Evolutionary conservation across 2,888 invertebrate species (phyloP), one percentile per base, ranked within the genome.

Genomic region (Germaria angustata): DNA sequence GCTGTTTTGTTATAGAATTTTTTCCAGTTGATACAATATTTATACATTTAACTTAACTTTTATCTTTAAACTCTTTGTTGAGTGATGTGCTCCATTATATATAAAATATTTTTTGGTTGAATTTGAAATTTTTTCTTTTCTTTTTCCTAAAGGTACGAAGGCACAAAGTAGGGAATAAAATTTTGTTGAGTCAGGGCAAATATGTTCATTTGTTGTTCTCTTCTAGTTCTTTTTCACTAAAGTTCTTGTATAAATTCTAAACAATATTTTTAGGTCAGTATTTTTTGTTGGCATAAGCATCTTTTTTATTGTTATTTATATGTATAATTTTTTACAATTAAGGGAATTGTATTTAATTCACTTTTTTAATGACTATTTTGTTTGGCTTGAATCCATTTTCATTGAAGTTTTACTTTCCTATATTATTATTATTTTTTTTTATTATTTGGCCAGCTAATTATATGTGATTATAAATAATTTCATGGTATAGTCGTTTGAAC

Each of bases 381-480:
- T 36, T 66, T 39, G 13, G 39, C 17, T 46, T n/a, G 11, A 7
- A n/a, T 66, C n/a, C 36, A 11, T 39, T 51, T 51, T 20, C 11
- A 32, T 53, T 59, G 15, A n/a, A 76, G 20, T 32, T 59, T 24
- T n/a, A 22, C 5, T 55, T 65, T 53, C 34, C 28, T 49, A 34
- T 4, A 13, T 20, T 22, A 13, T n/a, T 13, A 13, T 24, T 44
- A 44, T 20, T 65, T 22, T 46, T 17, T 22, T 15, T 32, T 28
- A 57, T 57, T 53, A 69, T 80, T 75, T 75, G 41, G 24, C 75
- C 55, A 57, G 39, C 69, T 80, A 75, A 75, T 80, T 80, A 75
- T 63, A 51, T 75, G 63, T 28, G 61, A 80, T 80, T 80, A 63
- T 63, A 63, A 44, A 63, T 63, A 63, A 80, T 69, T 75, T 73